Conservation (phyloP, 2,888 invertebrate species). For the Gibbula magus region DNA sequence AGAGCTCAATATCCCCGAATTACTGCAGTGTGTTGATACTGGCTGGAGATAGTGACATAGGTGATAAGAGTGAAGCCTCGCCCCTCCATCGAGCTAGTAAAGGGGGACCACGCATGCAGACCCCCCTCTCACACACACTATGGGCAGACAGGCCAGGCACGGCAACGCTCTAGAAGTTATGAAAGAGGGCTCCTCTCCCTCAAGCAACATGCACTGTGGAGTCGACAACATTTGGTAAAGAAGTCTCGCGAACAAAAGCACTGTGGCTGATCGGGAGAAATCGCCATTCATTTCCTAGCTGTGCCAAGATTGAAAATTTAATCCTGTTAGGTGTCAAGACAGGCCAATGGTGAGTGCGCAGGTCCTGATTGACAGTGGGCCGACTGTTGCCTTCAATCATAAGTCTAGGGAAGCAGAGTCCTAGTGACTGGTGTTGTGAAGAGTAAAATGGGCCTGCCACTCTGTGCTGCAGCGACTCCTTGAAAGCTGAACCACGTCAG, state of each 20-base stretch:
- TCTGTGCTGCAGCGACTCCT: neutral
- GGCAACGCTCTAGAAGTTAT: slow-evolving; percentile 4
- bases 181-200: neutral
- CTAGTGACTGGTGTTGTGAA: neutral
- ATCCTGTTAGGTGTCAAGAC: neutral
- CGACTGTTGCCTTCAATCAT: slow-evolving; percentile 5
- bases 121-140: too few species aligned
- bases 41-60: too few species aligned
- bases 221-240: neutral
- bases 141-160: neutral
- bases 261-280: neutral
- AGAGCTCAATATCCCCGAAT: too few species aligned
- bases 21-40: too few species aligned
- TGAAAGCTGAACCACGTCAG: neutral
- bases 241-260: neutral
- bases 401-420: neutral
- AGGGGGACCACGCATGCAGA: too few species aligned
- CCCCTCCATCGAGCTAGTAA: too few species aligned
- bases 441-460: neutral
- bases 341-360: neutral
- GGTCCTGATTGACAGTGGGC: neutral
- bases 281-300: slow-evolving; percentile 10
- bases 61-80: too few species aligned
- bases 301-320: slow-evolving; percentile 10
- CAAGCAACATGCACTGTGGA: neutral